phyloP scores from a whole-genome alignment of 2,113 vertebrate genomes.

The Cromileptes altivelis region DNA sequence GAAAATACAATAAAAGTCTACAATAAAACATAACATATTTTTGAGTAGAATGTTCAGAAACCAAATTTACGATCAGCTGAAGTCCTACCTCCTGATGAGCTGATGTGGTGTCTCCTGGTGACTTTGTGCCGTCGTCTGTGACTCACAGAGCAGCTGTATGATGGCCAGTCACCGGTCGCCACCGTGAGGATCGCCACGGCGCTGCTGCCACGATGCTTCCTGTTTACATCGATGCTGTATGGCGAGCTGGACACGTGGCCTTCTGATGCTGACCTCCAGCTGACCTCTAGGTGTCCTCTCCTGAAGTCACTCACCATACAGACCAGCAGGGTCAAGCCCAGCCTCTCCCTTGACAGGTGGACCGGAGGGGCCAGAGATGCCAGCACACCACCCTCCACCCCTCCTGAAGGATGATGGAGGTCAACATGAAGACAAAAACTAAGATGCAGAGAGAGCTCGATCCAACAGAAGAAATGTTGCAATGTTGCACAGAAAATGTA shows the following conservation, averaged over 20 bases:
- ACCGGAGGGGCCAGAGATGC: slow-evolving; percentile 78
- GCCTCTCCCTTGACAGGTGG: slow-evolving; percentile 76
- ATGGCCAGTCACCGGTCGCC: slow-evolving; percentile 77
- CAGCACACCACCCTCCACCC: slow-evolving; percentile 58
- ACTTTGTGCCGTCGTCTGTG: slow-evolving; percentile 58
- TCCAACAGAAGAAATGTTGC: background rate
- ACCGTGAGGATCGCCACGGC: slow-evolving; percentile 73
- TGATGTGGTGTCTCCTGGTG: slow-evolving; percentile 38
- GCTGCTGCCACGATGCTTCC: slow-evolving; percentile 52
- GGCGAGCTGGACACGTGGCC: slow-evolving; percentile 4
- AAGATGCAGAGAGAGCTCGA: background rate
- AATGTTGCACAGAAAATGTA: background rate
- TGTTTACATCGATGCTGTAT: slow-evolving; percentile 56
- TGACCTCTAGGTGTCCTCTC: slow-evolving; percentile 76
- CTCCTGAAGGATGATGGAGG: slow-evolving; percentile 45
- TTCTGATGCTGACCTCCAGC: slow-evolving; percentile 77
- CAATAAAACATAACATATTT: background rate
- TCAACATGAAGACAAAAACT: background rate
- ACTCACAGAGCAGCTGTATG: slow-evolving; percentile 80
- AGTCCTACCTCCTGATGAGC: slow-evolving; percentile 65
- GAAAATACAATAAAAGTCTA: background rate
- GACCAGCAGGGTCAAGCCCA: slow-evolving; percentile 82
- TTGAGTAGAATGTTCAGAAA: background rate
- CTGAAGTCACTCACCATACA: slow-evolving; percentile 82
- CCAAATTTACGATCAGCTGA: background rate